Percentiles rank a stretch among this genome's conserved stretches.
phyloP scores from a whole-genome alignment of 2,113 vertebrate genomes.

The Pelvicachromis taeniatus region DNA sequence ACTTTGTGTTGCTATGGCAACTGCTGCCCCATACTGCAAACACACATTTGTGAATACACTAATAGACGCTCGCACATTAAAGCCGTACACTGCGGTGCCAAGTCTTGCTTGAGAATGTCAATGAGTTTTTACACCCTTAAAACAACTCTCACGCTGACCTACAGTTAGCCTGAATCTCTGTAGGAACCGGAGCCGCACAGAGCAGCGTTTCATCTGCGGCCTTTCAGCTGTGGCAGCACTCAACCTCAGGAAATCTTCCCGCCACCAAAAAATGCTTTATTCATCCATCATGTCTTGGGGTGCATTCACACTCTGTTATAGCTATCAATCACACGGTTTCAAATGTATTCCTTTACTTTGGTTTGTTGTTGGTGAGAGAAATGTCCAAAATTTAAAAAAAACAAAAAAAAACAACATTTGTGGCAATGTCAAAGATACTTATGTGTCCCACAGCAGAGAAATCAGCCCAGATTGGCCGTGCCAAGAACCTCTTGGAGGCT shows the following conservation, averaged over 20 bases:
- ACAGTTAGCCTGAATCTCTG: slow-evolving; percentile 16
- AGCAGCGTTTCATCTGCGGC: slow-evolving; percentile 19
- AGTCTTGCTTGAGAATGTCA: slow-evolving; percentile 37
- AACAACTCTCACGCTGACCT: slow-evolving; percentile 7
- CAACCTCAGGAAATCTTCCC: slow-evolving; percentile 33
- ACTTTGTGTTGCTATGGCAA: slow-evolving; percentile 44
- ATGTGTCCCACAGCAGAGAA: not conserved
- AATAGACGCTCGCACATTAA: slow-evolving; percentile 28
- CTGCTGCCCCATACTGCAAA: slow-evolving; percentile 12
- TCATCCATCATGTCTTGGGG: slow-evolving; percentile 18
- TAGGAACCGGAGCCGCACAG: slow-evolving; percentile 10
- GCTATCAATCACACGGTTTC: not conserved
- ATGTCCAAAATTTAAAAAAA: not conserved
- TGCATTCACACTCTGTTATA: slow-evolving; percentile 4
- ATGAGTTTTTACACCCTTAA: slow-evolving; percentile 23
- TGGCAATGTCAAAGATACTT: not conserved
- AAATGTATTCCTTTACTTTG: not conserved
- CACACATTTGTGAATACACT: slow-evolving; percentile 15
- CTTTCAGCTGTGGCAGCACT: slow-evolving; percentile 34
- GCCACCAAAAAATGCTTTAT: slow-evolving; percentile 8
- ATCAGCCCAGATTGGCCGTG: not conserved
- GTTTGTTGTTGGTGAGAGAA: not conserved
- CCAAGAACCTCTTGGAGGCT: not conserved
- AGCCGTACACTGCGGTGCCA: slow-evolving; percentile 7
- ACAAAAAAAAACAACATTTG: not conserved